phyloP scores from a whole-genome alignment of 1,140 invertebrate genomes.

The Samia ricini region DNA sequence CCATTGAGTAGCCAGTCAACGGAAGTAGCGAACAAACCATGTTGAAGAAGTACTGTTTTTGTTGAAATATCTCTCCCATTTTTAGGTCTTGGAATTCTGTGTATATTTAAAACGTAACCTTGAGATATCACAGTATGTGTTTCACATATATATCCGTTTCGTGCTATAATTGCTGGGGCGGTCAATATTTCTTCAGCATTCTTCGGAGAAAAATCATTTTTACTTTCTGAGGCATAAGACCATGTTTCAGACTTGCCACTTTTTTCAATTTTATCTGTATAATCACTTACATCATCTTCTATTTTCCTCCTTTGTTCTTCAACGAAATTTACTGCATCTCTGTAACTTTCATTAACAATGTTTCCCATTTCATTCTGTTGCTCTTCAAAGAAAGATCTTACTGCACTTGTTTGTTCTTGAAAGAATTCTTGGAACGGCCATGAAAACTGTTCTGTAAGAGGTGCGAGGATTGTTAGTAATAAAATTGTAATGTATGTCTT shows the following conservation, averaged over 20 bases:
- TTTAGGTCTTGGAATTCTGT: slow-evolving; percentile 81
- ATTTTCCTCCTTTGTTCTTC: slow-evolving; percentile 45
- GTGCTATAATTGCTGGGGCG: slow-evolving; percentile 78
- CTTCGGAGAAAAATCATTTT: slow-evolving; percentile 29
- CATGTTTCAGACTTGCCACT: slow-evolving; percentile 30
- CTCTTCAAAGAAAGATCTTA: slow-evolving; percentile 42
- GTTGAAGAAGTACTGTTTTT: slow-evolving; percentile 82
- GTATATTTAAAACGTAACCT: slow-evolving; percentile 85
- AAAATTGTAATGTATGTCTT: background rate
- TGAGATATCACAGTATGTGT: slow-evolving; percentile 83
- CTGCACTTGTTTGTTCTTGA: background rate
- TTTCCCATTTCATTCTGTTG: slow-evolving; percentile 43
- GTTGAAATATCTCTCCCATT: slow-evolving; percentile 26
- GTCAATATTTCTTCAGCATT: slow-evolving; percentile 61
- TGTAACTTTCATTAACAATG: slow-evolving; percentile 39
- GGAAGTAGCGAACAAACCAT: slow-evolving; percentile 87
- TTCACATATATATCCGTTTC: slow-evolving; percentile 84
- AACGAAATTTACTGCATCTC: slow-evolving; percentile 49
- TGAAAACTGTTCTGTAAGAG: background rate
- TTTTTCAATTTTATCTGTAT: slow-evolving; percentile 20
- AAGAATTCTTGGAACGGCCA: background rate
- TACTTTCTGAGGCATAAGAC: slow-evolving; percentile 42
- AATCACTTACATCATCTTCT: slow-evolving; percentile 32
- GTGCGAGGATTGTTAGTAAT: background rate
- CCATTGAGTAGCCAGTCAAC: slow-evolving; percentile 87